These are phyloP conservation scores for Protobothrops mucrosquamatus DNA, from an alignment of 2,113 vertebrate species.

Conservation along the genomic window DNA sequence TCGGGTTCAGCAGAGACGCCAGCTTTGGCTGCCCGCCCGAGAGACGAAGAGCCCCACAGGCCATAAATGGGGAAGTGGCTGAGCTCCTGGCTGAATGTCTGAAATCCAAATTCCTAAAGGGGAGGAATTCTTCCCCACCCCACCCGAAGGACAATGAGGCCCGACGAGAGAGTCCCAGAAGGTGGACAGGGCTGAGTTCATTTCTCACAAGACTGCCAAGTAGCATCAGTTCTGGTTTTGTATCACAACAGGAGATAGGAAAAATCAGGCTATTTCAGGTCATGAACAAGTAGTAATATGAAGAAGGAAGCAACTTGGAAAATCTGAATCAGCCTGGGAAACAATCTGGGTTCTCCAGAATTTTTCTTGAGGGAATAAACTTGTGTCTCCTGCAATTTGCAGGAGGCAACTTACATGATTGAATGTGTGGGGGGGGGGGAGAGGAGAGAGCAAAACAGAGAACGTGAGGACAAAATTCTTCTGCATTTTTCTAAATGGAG, in stretches of 20 bases:
- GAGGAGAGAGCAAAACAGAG: neutral
- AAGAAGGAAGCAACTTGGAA: neutral
- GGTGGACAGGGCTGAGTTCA: neutral
- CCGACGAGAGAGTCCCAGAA: neutral
- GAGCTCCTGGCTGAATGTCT: slow-evolving; percentile 5
- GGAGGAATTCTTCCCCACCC: neutral
- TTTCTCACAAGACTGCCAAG: neutral
- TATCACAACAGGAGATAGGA: neutral
- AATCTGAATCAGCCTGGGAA: neutral
- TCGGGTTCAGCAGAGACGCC: neutral
- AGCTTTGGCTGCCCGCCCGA: slow-evolving; percentile 15
- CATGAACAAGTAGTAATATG: neutral
- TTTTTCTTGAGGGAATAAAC: neutral
- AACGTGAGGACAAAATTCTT: neutral
- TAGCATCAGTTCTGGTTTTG: neutral
- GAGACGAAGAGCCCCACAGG: slow-evolving; percentile 10
- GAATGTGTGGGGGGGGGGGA: neutral
- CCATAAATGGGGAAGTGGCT: slow-evolving; percentile 40
- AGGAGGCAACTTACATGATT: neutral
- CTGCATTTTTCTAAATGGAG: neutral
- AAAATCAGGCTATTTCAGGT: neutral
- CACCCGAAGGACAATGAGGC: neutral
- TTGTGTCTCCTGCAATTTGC: neutral
- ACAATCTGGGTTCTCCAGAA: neutral
- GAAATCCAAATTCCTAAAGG: slow-evolving; percentile 12